A percentile compares a stretch with the other conserved stretches of the same genome.
Conservation (phyloP, 2,888 invertebrate genomes). For the Drosophila niveifrons region DNA sequence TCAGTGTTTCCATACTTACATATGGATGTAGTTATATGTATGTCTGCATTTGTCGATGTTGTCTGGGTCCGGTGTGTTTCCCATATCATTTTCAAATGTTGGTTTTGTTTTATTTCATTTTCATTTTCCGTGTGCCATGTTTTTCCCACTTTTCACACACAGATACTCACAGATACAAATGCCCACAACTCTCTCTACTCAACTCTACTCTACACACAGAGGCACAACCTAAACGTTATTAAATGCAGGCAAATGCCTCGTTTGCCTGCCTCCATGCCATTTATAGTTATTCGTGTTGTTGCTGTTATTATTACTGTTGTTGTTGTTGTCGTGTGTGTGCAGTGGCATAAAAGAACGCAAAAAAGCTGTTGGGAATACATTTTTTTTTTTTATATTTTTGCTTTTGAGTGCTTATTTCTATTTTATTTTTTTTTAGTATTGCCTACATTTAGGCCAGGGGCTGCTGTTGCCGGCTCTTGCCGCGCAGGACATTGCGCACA, state of each 20-base stretch:
- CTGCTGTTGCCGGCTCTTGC: slow-evolving; percentile 14
- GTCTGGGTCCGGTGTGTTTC: slow-evolving; percentile 51
- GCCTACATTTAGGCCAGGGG: slow-evolving; percentile 52
- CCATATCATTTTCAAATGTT: slow-evolving; percentile 70
- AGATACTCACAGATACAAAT: slow-evolving; percentile 45
- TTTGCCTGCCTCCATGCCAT: slow-evolving; percentile 48
- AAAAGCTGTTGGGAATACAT: slow-evolving; percentile 49
- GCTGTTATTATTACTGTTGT: slow-evolving; percentile 16
- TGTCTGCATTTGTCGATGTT: slow-evolving; percentile 4
- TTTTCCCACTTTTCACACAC: slow-evolving; percentile 65
- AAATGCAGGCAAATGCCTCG: slow-evolving; percentile 72
- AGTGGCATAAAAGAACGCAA: slow-evolving; percentile 62
- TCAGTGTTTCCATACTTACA: slow-evolving; percentile 34
- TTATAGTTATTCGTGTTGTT: slow-evolving; percentile 49
- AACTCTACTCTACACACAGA: slow-evolving; percentile 15
- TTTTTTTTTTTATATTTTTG: slow-evolving; percentile 34
- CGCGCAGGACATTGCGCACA: slow-evolving; percentile 40
- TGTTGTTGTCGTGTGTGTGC: slow-evolving; percentile 44
- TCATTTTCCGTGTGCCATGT: slow-evolving; percentile 51
- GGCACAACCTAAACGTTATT: slow-evolving; percentile 72
- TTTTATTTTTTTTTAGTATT: slow-evolving; percentile 51
- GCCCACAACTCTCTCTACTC: slow-evolving; percentile 1
- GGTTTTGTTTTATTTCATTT: slow-evolving; percentile 32
- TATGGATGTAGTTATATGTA: slow-evolving; percentile 3
- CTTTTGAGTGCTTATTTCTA: slow-evolving; percentile 59